Base-by-base conservation (phyloP, 1,140 invertebrate genomes). In the Orchesella cincta region DNA sequence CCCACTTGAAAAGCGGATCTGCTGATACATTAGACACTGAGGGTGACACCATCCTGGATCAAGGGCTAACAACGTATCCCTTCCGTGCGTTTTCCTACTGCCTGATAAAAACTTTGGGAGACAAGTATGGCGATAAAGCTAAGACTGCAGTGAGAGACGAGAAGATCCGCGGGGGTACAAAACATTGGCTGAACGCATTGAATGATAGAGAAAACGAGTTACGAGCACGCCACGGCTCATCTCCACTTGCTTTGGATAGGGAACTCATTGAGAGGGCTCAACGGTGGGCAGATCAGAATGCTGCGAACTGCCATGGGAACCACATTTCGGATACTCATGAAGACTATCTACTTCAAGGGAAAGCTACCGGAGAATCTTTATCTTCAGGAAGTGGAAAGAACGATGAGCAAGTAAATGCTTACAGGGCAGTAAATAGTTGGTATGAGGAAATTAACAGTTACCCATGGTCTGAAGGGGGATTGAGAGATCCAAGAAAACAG, bases 361-460 rank as follows among this genome's bases (percentile, higher is more conserved):
- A 67, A 67, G 28, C 3, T 31, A 67, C 62, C 8, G 62, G 62
- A 33, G 62, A 67, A 33, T 67, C 62, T 8, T n/a, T 67, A 23
- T 57, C 54, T 16, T 12, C 62, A 14, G 31, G 62, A 26, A 33
- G 33, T 67, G 62, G 8, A 26, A n/a, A 67, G 28, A 18, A 29
- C 31, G n/a, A 3, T 31, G 28, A 31, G 14, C 3, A 33, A 3
- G 3, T 8, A 5, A 33, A n/a, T 67, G n/a, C 62, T 29, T 29
- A 29, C 23, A n/a, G 62, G 26, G 62, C 62, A 12, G 62, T 33
- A 3, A 67, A 33, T 67, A 29, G 62, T 31, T 67, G 62, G 62
- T 67, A 67, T 33, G 62, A 67, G n/a, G 62, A 67, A 33, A 33
- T 67, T 12, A 67, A 67, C 8, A 29, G 33, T n/a, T 67, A 67